Evolutionary conservation across 2,888 invertebrate species (phyloP), one percentile per base, ranked within the genome.

Genomic region (Polia nebulosa): DNA sequence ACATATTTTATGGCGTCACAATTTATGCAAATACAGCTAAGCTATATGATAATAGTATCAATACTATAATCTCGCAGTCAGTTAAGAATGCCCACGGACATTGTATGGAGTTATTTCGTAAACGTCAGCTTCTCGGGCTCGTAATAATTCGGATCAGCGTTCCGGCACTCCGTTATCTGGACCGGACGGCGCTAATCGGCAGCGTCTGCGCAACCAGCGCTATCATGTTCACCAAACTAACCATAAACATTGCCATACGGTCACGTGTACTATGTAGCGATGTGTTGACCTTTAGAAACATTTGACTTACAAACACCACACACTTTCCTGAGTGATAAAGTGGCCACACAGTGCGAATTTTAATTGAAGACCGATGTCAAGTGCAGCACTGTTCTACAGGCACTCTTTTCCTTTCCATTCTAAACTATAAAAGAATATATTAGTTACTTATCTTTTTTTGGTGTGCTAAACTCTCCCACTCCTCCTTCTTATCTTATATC

Each of bases 151-250:
- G 88, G 92, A 93, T 95, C 94, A 95, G 94, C 94, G 89, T 94
- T 94, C 93, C 88, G 83, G 88, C 87, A 90, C 88, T 87, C 83
- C 87, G 89, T 91, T 95, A 94, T 94, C 95, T 92, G 87, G 84
- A 93, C 94, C 95, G 95, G 95, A 95, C 90, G 93, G 77, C 73
- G 88, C 89, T 92, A 94, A 94, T 92, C 93, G 91, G 81, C 89
- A 88, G 88, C 90, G 92, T 91, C 87, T 89, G 91, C 90, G 90
- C 91, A 89, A 89, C 89, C 85, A 84, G 80, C 85, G 89, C 90
- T 94, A 94, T 93, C 93, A 89, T 84, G 83, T 87, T 88, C 88
- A 86, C 84, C 84, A 85, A 84, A 85, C 88, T 81, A 82, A 78
- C 83, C 80, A 85, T 89, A 89, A 89, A 88, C 87, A 90, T 85